Evolutionary conservation across 2,888 invertebrate genomes (phyloP), one percentile per base, ranked within the genome.

Genomic region (Escarpia spicata): DNA sequence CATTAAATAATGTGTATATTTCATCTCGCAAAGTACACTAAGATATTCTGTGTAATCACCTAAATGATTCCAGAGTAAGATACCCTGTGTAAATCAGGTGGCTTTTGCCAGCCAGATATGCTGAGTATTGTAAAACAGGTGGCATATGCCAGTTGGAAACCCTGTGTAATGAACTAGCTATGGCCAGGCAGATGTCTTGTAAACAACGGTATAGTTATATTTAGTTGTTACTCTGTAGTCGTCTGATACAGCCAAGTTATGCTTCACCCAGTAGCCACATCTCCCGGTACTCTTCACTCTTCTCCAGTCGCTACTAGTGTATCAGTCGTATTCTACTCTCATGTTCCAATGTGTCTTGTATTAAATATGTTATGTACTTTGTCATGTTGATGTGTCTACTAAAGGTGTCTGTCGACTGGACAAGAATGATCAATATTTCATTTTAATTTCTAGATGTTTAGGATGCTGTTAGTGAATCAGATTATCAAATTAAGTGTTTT

Each of bases 241-340:
- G 2, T 75, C 75, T 19, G 26, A 15, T 75, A 75, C 6, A 75
- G 19, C 26, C 26, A 75, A 75, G 75, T 75, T 75, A 6, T 15
- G 44, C 44, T n/a, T 43, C 43, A 10, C 91, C 91, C 91, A n/a
- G 44, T 45, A 91, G 44, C 31, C 43, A 91, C 91, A 31, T 91
- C 9, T 52, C 31, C 52, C 43, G 91, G 45, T 91, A 3, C n/a
- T n/a, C 15, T 12, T 91, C n/a, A 45, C 91, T 43, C 44, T 91
- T 37, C 37, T 37, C 45, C 44, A 91, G 45, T 43, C n/a, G 43
- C 75, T 75, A 75, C 26, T 52, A 52, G 52, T 52, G 1, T 52
- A 52, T 52, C 52, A 9, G n/a, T 75, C 75, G 15, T 75, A 26
- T 75, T 75, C 75, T 75, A 75, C 75, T 75, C 75, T 19, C 75